Evolutionary conservation across 2,797 vertebrate genomes (phyloP).

Genomic region (Bradypodion pumilum): DNA sequence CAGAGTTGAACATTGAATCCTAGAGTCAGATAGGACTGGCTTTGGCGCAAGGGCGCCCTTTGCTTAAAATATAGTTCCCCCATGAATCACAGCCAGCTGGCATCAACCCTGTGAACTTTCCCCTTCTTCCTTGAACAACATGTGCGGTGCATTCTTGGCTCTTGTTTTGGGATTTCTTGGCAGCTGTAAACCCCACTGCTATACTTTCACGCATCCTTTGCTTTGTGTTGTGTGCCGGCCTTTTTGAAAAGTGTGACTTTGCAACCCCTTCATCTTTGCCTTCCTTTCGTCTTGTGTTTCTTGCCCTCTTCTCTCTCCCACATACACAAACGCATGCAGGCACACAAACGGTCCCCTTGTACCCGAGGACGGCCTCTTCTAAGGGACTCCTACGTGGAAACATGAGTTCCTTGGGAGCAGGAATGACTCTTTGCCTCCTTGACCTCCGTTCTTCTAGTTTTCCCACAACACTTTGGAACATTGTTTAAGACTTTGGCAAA

Average conservation of each 20-base stretch:
- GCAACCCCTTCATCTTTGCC: background rate
- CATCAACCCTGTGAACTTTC: background rate
- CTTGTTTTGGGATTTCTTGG: background rate
- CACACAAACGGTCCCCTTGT: too few species aligned
- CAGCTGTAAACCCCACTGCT: background rate
- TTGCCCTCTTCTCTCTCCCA: background rate
- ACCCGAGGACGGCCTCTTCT: too few species aligned
- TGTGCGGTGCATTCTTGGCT: background rate
- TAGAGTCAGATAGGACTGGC: too few species aligned
- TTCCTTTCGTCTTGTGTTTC: background rate
- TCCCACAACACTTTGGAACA: background rate
- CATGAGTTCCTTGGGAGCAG: background rate
- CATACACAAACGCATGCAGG: background rate
- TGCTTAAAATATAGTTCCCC: background rate
- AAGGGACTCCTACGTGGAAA: background rate
- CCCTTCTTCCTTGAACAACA: constrained; percentile 3
- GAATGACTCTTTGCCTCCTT: background rate
- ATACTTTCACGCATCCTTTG: background rate
- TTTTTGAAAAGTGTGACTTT: background rate
- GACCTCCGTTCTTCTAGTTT: background rate
- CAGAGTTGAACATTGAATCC: too few species aligned
- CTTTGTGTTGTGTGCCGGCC: too few species aligned
- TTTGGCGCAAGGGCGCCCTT: background rate
- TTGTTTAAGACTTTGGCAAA: too few species aligned
- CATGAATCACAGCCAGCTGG: background rate